Evolutionary conservation across 2,888 invertebrate species (phyloP), one percentile per base, ranked within the genome.

Genomic region (Dascillus cervinus): DNA sequence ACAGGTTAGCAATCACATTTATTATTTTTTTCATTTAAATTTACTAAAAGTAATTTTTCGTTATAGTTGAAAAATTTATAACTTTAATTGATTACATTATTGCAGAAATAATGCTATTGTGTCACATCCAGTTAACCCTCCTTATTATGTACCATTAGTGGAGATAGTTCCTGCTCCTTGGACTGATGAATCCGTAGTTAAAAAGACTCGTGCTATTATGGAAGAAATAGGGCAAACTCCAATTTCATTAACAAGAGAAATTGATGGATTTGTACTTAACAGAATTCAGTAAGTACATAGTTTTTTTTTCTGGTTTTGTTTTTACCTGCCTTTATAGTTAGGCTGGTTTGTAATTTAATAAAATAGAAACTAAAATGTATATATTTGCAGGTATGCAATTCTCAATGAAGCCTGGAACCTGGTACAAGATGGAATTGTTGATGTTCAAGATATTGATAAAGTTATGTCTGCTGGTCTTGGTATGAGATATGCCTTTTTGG

Each of bases 91-190:
- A n/a, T n/a, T n/a, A n/a, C n/a, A n/a, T 37, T 26, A 22, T 47
- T 47, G 22, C 31, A 64, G 63, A 37, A 62, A 62, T 41, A 73
- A 85, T 69, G 72, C 83, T 14, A 72, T 89, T 27, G 88, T 94
- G 8, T 86, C 88, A 0, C 95, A 96, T 66, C 96, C 95, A 64
- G 89, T 94, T 2, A 96, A 96, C 63, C 96, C 96, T 3, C 96
- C 96, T 0, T 95, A 95, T 62, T 95, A 91, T 60, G 89, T 94
- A 12, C 92, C 94, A 0, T 67, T 96, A 23, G 90, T 94, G 1
- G 96, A 97, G 69, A 72, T 97, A 8, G 88, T 95, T 0, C 95
- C 95, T 0, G 88, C 94, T 0, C 88, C 91, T 3, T 94, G 91
- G 90, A 96, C 96, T 0, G 77, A 81, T 29, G 72, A 79, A 0